Percentiles rank a stretch among this genome's conserved stretches.
These are phyloP conservation scores for Chaetodon auriga DNA, from an alignment of 2,113 vertebrate genomes.

Conservation along the genomic window DNA sequence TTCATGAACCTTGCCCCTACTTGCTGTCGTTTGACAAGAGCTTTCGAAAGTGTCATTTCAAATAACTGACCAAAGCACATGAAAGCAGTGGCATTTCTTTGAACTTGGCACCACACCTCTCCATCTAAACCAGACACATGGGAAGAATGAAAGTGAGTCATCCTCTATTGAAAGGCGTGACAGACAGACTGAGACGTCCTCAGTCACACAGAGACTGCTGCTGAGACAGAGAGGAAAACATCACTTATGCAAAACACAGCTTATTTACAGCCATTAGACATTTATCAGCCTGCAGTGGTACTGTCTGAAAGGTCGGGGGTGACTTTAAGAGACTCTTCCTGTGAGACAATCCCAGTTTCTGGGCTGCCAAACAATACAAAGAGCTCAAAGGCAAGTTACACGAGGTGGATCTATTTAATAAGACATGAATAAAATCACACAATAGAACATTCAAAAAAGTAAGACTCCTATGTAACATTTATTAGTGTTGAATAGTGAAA, in stretches of 20 bases:
- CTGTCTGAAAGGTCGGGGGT: neutral
- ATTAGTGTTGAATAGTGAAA: slow-evolving; percentile 8
- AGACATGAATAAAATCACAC: neutral
- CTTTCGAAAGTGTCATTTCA: neutral
- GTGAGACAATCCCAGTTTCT: neutral
- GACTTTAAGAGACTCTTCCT: neutral
- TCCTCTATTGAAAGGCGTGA: neutral
- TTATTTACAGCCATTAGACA: slow-evolving; percentile 17
- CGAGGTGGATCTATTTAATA: neutral
- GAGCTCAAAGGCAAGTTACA: neutral
- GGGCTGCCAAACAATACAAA: neutral
- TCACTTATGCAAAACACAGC: slow-evolving; percentile 9
- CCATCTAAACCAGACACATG: slow-evolving; percentile 5
- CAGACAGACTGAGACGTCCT: slow-evolving; percentile 7
- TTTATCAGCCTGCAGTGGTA: neutral
- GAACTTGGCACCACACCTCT: neutral
- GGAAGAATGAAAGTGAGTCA: slow-evolving; percentile 20
- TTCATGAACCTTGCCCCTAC: neutral
- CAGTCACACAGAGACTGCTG: neutral
- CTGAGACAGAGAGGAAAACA: slow-evolving; percentile 33
- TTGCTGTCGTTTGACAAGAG: neutral
- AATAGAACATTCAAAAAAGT: neutral
- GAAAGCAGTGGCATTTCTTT: neutral
- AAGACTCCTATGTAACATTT: neutral
- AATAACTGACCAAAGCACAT: neutral